Evolutionary conservation across 2,888 invertebrate genomes (phyloP), one percentile per base, ranked within the genome.

Genomic region (Piscicola geometra): DNA sequence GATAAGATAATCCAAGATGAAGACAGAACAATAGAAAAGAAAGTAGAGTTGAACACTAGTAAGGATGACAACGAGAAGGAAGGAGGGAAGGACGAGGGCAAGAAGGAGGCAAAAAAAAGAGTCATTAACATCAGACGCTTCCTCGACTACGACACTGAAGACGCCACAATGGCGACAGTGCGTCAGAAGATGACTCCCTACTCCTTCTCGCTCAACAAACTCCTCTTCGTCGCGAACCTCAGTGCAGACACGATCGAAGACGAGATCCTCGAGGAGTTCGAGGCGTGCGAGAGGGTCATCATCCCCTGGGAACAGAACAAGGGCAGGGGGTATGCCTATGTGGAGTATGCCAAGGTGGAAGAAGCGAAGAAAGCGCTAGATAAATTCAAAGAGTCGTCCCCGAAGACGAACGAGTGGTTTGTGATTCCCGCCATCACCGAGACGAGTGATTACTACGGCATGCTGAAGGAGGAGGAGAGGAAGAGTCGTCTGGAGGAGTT

Each of bases 261-360:
- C 9, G 60, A 56, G 3, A 56, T 56, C 5, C 5, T 25, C 3
- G n/a, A 21, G 25, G 60, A 56, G 60, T 56, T 56, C n/a, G 60
- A 56, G n/a, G n/a, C 15, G 5, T 56, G 60, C n/a, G 60, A 56
- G 60, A 56, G 60, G 60, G 60, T 56, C n/a, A 56, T 56, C 3
- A 56, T 56, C 3, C 60, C 60, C 9, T 3, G 9, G 60, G 60
- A 56, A 5, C 9, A 56, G 15, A 56, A 56, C 3, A 18, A 56
- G 60, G 5, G 5, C n/a, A 5, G 60, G 3, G 60, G 60, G 60
- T 21, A 56, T 56, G 60, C 60, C n/a, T 56, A 56, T 56, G 60
- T 56, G 25, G 60, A 56, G 21, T 56, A 25, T 56, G 5, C 25
- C 21, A 56, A 25, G n/a, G 5, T 21, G n/a, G 12, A 56, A 5